Conservation (phyloP, 2,888 invertebrate species). For the Eristalinus aeneus region DNA sequence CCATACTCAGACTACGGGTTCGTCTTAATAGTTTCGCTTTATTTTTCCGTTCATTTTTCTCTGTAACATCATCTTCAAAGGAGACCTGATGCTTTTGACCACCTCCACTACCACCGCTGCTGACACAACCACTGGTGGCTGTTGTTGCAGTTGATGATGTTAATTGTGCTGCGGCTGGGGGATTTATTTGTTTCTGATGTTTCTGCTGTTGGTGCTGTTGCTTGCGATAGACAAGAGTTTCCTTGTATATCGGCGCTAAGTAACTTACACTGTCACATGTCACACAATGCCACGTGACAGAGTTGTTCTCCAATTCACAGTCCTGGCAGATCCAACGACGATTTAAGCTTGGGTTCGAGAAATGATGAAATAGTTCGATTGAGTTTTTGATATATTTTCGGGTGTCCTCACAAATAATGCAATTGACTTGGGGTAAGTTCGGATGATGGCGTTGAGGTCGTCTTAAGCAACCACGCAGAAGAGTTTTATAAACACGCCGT, state of each 20-base stretch:
- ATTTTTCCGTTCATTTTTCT: slow-evolving; percentile 71
- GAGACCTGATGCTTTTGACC: slow-evolving; percentile 71
- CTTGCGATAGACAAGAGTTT: slow-evolving; percentile 75
- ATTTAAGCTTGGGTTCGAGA: slow-evolving; percentile 80
- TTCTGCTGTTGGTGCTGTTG: slow-evolving; percentile 70
- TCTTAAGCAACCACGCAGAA: slow-evolving; percentile 79
- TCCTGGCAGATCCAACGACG: slow-evolving; percentile 81
- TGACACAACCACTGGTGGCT: background rate
- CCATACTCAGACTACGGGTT: slow-evolving; percentile 80
- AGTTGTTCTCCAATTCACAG: slow-evolving; percentile 79
- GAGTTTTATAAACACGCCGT: slow-evolving; percentile 79
- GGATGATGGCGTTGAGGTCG: slow-evolving; percentile 79
- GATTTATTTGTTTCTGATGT: slow-evolving; percentile 59
- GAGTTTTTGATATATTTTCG: slow-evolving; percentile 79
- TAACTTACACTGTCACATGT: slow-evolving; percentile 80
- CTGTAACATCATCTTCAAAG: slow-evolving; percentile 66
- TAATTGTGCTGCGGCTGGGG: background rate
- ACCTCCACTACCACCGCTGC: background rate
- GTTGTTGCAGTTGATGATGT: background rate
- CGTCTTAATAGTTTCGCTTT: slow-evolving; percentile 75
- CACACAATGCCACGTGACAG: slow-evolving; percentile 81
- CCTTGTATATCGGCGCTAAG: slow-evolving; percentile 81
- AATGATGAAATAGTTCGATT: slow-evolving; percentile 79
- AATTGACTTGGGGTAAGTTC: slow-evolving; percentile 77
- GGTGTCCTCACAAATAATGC: slow-evolving; percentile 79